Percentiles rank a stretch among this genome's conserved stretches.
Evolutionary conservation across 1,140 invertebrate genomes (phyloP).

Genomic region (Drosophila paulistorum): DNA sequence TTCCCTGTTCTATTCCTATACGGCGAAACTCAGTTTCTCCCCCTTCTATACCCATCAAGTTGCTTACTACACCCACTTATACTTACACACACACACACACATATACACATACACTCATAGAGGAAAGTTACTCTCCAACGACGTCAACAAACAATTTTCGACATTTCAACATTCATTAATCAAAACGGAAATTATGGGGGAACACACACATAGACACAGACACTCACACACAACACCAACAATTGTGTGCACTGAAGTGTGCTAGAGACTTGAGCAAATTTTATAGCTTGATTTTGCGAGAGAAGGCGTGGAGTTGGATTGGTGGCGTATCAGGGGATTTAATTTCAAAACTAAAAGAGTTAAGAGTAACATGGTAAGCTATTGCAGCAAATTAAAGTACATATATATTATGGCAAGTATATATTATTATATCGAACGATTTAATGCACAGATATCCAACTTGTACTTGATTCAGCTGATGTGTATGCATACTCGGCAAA

Average conservation of each 20-base stretch:
- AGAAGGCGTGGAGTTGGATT: neutral
- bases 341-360: constrained; percentile 1
- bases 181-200: constrained; percentile 65
- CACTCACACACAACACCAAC: constrained; percentile 1
- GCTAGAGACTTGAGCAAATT: constrained; percentile 12
- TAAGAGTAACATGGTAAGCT: neutral
- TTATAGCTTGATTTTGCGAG: constrained; percentile 10
- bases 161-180: constrained; percentile 72
- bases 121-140: constrained; percentile 36
- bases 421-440: no score
- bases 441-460: no score
- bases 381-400: constrained; percentile 14
- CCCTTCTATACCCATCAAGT: neutral
- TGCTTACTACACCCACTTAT: neutral
- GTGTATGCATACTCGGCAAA: no score
- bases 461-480: no score
- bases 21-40: neutral
- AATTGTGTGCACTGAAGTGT: constrained; percentile 8
- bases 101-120: neutral
- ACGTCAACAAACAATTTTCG: constrained; percentile 68
- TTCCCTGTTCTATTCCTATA: constrained; percentile 2
- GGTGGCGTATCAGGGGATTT: neutral
- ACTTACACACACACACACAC: neutral
- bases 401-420: neutral
- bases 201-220: neutral